Evolutionary conservation across 2,888 invertebrate genomes (phyloP), one percentile per base, ranked within the genome.

Genomic region (Xestia c-nigrum): DNA sequence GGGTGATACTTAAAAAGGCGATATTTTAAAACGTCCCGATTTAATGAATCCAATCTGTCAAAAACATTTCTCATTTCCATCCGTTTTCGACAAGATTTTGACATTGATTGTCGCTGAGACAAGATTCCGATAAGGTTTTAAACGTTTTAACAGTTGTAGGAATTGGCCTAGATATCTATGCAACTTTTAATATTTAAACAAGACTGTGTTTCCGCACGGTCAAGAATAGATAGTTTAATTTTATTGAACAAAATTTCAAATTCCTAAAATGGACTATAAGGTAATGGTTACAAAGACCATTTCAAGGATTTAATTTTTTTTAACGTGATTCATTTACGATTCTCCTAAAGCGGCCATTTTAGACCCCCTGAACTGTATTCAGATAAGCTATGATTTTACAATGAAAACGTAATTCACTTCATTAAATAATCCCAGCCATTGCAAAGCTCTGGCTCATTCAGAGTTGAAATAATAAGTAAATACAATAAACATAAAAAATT

Each of bases 371-470:
- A 31, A 31, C 31, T 31, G 31, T 31, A 31, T 31, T 31, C 31
- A 31, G 31, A 31, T 31, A 31, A 31, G 31, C 31, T 31, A 31
- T 31, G 31, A 31, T 31, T 31, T 31, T 31, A 31, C 31, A 31
- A 31, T 31, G n/a, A 31, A 31, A 31, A 31, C 3, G 1, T 31
- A 31, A 31, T 31, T 31, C 31, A 31, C 31, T 31, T 31, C 31
- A 31, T 31, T 31, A 31, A 31, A 31, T 31, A 31, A 31, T 31
- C 31, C 31, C 31, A 31, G 16, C 19, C 3, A 71, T 71, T 75
- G 71, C 70, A 73, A 87, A 71, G 70, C 12, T 19, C 61, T 70
- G 38, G 69, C 74, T 76, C 72, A 24, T 88, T 84, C 57, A 76
- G 52, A 50, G 7, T 70, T 65, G 55, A 77, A 84, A 70, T 46